Conservation (phyloP, 2,113 vertebrate genomes). For the Cacatua alba region DNA sequence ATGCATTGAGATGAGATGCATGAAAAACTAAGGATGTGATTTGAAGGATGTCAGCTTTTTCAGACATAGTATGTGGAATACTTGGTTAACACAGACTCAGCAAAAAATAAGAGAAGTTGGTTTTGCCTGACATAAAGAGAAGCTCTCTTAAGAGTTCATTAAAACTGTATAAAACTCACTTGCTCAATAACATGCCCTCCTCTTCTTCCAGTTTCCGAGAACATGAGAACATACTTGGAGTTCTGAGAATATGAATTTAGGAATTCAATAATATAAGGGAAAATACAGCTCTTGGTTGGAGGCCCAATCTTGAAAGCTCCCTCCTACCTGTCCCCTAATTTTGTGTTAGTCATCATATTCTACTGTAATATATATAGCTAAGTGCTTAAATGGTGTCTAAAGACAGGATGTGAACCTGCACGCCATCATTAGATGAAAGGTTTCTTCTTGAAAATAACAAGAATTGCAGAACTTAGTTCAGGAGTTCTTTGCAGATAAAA, state of each 20-base stretch:
- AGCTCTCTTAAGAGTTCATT: neutral
- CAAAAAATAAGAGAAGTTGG: fast-evolving
- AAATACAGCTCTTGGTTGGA: neutral
- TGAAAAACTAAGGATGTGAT: neutral
- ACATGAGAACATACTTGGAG: neutral
- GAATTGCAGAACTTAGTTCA: neutral
- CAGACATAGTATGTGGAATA: neutral
- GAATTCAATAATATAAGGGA: neutral
- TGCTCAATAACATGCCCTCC: neutral
- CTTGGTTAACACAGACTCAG: neutral
- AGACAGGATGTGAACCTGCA: neutral
- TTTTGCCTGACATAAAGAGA: neutral
- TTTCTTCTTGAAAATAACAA: neutral
- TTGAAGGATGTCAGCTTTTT: neutral
- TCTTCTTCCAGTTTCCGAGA: neutral
- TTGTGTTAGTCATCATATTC: neutral
- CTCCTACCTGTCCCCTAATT: neutral
- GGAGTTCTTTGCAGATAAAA: neutral
- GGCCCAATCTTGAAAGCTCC: neutral
- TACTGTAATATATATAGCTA: neutral
- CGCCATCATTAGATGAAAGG: neutral
- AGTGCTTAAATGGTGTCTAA: neutral
- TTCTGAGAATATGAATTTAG: constrained; percentile 4
- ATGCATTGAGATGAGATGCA: neutral
- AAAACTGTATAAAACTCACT: neutral